Conservation (phyloP, 2,113 vertebrate species). For the Chrysemys picta region DNA sequence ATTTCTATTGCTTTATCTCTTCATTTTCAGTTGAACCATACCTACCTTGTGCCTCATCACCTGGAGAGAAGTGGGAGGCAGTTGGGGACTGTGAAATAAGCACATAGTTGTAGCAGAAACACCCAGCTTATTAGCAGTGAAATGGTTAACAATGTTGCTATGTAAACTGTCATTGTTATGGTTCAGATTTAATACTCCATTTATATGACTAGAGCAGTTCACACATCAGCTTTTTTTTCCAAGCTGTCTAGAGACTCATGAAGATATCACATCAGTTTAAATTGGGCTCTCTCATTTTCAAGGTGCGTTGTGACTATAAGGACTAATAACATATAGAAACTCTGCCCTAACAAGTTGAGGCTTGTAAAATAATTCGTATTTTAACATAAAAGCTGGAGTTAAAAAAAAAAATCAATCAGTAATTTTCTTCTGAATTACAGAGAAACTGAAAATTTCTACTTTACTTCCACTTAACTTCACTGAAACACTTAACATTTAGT, state of each 20-base stretch:
- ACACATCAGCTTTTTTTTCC: not conserved
- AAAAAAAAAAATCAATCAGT: not conserved
- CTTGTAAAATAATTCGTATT: no score
- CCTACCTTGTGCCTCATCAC: not conserved
- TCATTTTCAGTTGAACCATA: not conserved
- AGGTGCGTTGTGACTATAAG: not conserved
- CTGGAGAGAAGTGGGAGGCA: not conserved
- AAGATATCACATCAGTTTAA: not conserved
- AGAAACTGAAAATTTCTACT: not conserved
- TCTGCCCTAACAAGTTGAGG: not conserved
- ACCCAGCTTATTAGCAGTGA: no score
- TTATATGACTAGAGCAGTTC: not conserved
- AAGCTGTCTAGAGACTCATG: not conserved
- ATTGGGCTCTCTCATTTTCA: not conserved
- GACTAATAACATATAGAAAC: not conserved
- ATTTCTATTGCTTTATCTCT: not conserved
- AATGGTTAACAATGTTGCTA: no score
- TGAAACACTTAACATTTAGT: not conserved
- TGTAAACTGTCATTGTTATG: no score
- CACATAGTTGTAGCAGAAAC: no score
- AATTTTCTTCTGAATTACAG: not conserved
- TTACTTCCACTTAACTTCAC: not conserved
- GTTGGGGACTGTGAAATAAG: not conserved
- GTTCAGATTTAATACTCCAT: not conserved
- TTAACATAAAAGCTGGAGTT: not conserved